Evolutionary conservation across 2,888 invertebrate genomes (phyloP), one percentile per base, ranked within the genome.

Genomic region (Nomada ruficornis): DNA sequence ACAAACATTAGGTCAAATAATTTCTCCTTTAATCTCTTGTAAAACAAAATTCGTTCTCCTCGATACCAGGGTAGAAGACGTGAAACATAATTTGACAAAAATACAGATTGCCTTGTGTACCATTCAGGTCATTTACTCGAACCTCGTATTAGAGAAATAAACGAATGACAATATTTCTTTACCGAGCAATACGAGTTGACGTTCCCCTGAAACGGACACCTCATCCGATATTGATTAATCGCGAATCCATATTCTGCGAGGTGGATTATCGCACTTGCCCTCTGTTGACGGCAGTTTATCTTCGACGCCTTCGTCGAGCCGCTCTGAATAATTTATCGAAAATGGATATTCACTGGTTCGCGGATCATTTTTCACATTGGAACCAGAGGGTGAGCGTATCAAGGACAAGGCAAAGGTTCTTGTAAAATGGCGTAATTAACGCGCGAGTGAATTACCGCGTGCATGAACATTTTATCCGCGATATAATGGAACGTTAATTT

Each of bases 271-370:
- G 67, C 20, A n/a, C 55, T 63, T 55, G 63, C 54, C 57, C 80
- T 55, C 42, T 47, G 74, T 77, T 64, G 60, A 50, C 67, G 77
- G 54, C 55, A 77, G 73, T 85, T 84, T 79, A 74, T 84, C 74
- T 77, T 78, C 62, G 44, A 52, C 69, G 57, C 29, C 54, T 67
- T 71, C 77, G 57, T 52, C 26, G 74, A 54, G 23, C 65, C n/a
- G 18, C 54, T 13, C 29, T 64, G 79, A 84, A 84, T 84, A 82
- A 84, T 85, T 84, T 79, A 82, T 74, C 60, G 82, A 23, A 42
- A 36, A 70, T 64, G 62, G 73, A 74, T 82, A 68, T 68, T 81
- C 65, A n/a, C 47, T 52, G 60, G 11, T 71, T 36, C 29, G 11
- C 67, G 64, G 47, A 9, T 50, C 71, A 71, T 78, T 81, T 78